Base-by-base conservation (phyloP, 2,113 vertebrate genomes). In the Gymnobelideus leadbeateri region DNA sequence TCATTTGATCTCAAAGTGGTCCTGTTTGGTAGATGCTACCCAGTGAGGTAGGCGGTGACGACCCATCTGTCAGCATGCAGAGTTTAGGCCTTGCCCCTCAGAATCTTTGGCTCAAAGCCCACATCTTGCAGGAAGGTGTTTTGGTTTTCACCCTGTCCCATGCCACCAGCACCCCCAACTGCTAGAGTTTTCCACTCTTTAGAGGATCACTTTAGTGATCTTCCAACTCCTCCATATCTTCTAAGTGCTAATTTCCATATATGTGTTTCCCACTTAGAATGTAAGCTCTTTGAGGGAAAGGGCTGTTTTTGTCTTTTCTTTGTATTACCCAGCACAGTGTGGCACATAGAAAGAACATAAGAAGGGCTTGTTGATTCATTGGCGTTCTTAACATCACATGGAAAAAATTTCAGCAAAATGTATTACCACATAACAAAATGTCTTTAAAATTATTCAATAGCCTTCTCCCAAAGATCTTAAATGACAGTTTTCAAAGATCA, bases 401-500 rank as follows among this genome's bases (percentile, higher is more conserved):
- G n/a, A 84, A 84, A 84, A n/a, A 84, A n/a, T 84, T 84, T 84
- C 19, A 84, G 68, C 6, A 21, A 84, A 84, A 19, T 23, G 68
- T n/a, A 84, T 84, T 93, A 57, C 51, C 54, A 94, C 51, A 61
- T n/a, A 95, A 47, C 10, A 93, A 93, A 89, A 93, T 77, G 91
- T 93, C 47, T 93, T 43, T 37, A 94, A n/a, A 91, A 9, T 8
- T 92, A 94, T 96, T n/a, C 89, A 94, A 55, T 92, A 21, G 51
- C 46, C n/a, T 47, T 47, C 53, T 43, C 51, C 91, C 3, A 77
- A 89, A 93, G n/a, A 57, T 11, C 90, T 91, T 89, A 57, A 84
- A 57, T 84, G 68, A 43, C 25, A 94, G 19, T 93, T 94, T 89
- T 92, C 12, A 91, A 97, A 91, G 54, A 92, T 16, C 89, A 51